Conservation (phyloP, 2,113 vertebrate genomes). For the Epinephelus lanceolatus region DNA sequence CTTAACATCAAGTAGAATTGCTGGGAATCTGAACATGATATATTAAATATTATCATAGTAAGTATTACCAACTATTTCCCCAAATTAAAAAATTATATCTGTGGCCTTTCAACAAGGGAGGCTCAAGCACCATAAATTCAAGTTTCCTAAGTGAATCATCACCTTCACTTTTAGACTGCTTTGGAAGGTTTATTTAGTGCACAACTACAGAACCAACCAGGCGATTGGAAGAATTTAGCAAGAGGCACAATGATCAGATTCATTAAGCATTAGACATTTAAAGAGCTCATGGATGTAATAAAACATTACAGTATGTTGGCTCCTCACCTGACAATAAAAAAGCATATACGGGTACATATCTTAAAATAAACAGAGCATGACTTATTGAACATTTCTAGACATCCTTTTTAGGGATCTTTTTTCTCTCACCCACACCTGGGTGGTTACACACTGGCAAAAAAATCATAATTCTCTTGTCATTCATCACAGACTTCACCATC, state of each 20-base stretch:
- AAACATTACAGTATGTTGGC: neutral
- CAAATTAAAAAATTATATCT: conserved; percentile 42
- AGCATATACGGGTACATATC: neutral
- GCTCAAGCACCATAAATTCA: conserved; percentile 18
- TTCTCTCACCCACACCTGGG: conserved; percentile 54
- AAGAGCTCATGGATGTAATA: neutral
- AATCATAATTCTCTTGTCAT: conserved; percentile 54
- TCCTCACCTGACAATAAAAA: neutral
- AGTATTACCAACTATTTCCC: conserved; percentile 24
- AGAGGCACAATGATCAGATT: neutral
- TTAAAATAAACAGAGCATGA: conserved; percentile 6
- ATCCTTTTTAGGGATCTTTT: neutral
- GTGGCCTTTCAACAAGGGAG: conserved; percentile 13
- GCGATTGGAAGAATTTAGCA: neutral
- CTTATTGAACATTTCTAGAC: neutral
- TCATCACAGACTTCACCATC: conserved; percentile 59
- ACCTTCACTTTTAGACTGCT: conserved; percentile 24
- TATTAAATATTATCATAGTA: conserved; percentile 34
- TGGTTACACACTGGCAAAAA: conserved; percentile 55
- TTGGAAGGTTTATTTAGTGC: conserved; percentile 18
- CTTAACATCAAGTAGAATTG: neutral
- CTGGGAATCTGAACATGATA: neutral
- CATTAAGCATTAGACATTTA: neutral
- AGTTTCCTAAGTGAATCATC: conserved; percentile 34
- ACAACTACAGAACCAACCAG: conserved; percentile 7